Conservation (phyloP, 2,888 invertebrate species). For the Odontocerum albicorne region DNA sequence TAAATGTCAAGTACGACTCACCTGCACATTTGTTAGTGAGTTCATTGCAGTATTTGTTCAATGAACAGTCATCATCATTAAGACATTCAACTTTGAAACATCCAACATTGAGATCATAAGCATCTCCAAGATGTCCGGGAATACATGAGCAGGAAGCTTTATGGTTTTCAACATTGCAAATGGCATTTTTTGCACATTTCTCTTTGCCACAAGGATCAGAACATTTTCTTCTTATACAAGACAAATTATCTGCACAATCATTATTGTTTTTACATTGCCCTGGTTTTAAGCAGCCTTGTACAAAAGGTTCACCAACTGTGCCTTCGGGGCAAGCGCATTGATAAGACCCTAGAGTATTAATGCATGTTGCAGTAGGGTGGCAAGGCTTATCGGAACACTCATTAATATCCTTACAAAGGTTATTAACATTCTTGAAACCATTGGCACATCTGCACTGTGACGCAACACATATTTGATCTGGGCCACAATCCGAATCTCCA, state of each 20-base stretch:
- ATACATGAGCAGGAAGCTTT: constrained; percentile 75
- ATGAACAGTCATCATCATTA: constrained; percentile 72
- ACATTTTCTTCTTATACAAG: constrained; percentile 77
- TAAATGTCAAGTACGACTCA: constrained; percentile 46
- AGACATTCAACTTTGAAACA: constrained; percentile 90
- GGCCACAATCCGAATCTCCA: constrained; percentile 76
- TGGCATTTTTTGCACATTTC: constrained; percentile 75
- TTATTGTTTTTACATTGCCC: constrained; percentile 73
- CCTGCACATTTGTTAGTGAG: constrained; percentile 78
- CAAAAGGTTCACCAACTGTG: constrained; percentile 72
- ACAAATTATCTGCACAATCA: constrained; percentile 75
- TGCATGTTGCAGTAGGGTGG: constrained; percentile 76
- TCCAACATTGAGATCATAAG: constrained; percentile 72
- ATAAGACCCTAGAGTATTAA: constrained; percentile 79
- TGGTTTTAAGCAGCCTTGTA: constrained; percentile 71
- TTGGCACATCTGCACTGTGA: constrained; percentile 75
- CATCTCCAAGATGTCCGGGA: constrained; percentile 80
- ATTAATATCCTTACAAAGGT: constrained; percentile 79
- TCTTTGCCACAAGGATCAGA: constrained; percentile 76
- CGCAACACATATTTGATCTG: constrained; percentile 74
- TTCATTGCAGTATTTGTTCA: constrained; percentile 74
- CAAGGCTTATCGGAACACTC: constrained; percentile 81
- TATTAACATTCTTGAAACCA: constrained; percentile 73
- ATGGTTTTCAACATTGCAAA: constrained; percentile 75
- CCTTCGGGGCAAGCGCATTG: constrained; percentile 78